These are phyloP conservation scores for Halictus quadricinctus DNA, from an alignment of 2,888 invertebrate species.

Conservation along the genomic window DNA sequence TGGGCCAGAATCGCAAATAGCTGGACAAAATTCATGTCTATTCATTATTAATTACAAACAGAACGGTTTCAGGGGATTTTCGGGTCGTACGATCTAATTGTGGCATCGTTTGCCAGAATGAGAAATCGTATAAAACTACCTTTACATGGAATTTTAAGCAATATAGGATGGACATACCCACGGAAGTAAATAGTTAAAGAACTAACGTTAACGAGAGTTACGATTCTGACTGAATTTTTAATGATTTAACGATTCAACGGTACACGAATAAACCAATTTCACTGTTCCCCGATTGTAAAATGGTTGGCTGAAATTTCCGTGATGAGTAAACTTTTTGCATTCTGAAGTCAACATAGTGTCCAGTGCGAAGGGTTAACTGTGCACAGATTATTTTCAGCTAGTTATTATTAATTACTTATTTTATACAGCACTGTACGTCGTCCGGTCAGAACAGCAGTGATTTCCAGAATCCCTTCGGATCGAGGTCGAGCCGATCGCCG, in stretches of 20 bases:
- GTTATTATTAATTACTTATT: background rate
- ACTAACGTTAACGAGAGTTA: too few relatives aligned
- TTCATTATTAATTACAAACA: background rate
- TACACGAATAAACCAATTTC: background rate
- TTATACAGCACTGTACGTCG: too few relatives aligned
- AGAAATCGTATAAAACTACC: background rate
- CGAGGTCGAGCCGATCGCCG: constrained; percentile 50
- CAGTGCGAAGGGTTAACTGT: background rate
- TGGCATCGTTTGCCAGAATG: background rate
- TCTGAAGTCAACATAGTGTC: background rate
- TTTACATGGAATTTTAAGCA: background rate
- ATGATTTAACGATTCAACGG: too few relatives aligned
- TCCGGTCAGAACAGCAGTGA: background rate
- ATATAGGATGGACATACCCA: too few relatives aligned
- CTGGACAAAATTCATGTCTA: background rate
- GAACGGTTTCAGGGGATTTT: background rate
- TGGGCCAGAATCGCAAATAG: background rate
- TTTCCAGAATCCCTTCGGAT: constrained; percentile 12
- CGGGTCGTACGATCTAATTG: background rate
- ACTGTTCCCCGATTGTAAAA: too few relatives aligned
- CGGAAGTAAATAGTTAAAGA: too few relatives aligned
- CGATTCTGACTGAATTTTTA: too few relatives aligned
- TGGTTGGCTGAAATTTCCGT: too few relatives aligned
- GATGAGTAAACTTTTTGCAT: too few relatives aligned
- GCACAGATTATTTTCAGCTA: background rate